Evolutionary conservation across 2,113 vertebrate species (phyloP).

Genomic region (Pyrgilauda ruficollis): DNA sequence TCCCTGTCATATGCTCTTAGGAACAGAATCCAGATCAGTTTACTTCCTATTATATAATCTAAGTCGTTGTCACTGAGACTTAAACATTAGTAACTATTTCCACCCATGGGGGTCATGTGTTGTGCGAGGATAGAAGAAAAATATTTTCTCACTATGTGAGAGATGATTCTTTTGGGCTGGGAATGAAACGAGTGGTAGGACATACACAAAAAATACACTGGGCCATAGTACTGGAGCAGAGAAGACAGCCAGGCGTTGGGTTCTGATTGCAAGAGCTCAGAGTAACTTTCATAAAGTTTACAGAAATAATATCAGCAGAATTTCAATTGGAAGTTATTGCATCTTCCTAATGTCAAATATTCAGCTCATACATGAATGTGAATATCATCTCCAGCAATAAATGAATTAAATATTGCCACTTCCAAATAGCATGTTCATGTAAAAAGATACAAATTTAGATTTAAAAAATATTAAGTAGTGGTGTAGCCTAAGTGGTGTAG

Average conservation of each 20-base stretch:
- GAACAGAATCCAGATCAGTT: conserved; percentile 38
- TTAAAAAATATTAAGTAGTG: not conserved
- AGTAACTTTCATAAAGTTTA: not conserved
- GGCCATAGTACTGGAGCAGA: not conserved
- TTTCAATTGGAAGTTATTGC: not conserved
- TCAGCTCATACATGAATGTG: not conserved
- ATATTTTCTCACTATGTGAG: not conserved
- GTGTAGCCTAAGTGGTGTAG: not conserved
- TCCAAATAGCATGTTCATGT: not conserved
- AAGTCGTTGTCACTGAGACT: conserved; percentile 2
- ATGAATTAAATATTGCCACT: not conserved
- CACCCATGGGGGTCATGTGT: not conserved
- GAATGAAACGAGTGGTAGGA: not conserved
- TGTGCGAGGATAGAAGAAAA: not conserved
- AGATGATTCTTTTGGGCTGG: not conserved
- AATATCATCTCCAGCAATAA: not conserved
- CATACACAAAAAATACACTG: not conserved
- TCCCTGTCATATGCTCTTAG: conserved; percentile 35
- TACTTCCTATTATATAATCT: conserved; percentile 57
- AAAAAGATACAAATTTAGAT: not conserved
- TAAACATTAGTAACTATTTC: conserved; percentile 28
- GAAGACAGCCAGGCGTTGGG: not conserved
- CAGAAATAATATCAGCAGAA: not conserved
- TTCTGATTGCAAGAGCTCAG: not conserved
- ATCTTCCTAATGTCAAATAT: not conserved